Percentiles rank a stretch among this genome's conserved stretches.
Evolutionary conservation across 2,113 vertebrate species (phyloP).

Genomic region (Gasterosteus aculeatus): DNA sequence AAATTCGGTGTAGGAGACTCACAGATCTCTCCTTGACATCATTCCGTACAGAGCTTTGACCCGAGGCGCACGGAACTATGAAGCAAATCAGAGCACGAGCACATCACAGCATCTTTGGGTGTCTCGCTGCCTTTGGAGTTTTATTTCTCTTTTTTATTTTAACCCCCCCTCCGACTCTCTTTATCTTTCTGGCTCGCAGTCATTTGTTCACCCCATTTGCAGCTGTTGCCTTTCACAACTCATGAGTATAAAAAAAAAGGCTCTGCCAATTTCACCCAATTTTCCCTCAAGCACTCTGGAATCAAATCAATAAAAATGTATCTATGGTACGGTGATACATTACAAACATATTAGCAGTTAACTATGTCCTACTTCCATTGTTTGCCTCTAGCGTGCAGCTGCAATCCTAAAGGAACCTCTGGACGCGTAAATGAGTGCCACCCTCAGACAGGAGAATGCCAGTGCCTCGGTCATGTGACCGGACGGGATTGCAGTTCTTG

Average conservation of each 20-base stretch:
- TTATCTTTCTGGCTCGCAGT: neutral
- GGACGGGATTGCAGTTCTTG: constrained; percentile 86
- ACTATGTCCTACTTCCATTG: neutral
- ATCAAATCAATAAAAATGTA: constrained; percentile 27
- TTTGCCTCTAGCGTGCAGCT: constrained; percentile 84
- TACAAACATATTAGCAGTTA: neutral
- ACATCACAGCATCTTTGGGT: neutral
- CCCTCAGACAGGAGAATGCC: constrained; percentile 83
- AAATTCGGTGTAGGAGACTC: neutral
- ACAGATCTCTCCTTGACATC: neutral
- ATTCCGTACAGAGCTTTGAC: neutral
- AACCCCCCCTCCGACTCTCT: neutral
- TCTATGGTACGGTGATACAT: neutral
- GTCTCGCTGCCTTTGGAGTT: neutral
- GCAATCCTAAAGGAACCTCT: constrained; percentile 77
- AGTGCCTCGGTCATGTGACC: constrained; percentile 84
- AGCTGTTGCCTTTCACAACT: neutral
- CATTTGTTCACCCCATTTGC: neutral
- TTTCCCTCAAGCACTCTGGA: constrained; percentile 4
- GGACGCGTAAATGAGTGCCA: constrained; percentile 77
- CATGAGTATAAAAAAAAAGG: neutral
- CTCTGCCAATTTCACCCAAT: constrained; percentile 19
- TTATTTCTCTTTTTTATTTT: neutral
- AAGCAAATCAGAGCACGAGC: neutral
- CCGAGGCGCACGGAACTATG: neutral